A percentile compares a stretch with the other conserved stretches of the same genome.
Evolutionary conservation across 2,888 invertebrate species (phyloP).

Genomic region (Drosophila sordidapex): DNA sequence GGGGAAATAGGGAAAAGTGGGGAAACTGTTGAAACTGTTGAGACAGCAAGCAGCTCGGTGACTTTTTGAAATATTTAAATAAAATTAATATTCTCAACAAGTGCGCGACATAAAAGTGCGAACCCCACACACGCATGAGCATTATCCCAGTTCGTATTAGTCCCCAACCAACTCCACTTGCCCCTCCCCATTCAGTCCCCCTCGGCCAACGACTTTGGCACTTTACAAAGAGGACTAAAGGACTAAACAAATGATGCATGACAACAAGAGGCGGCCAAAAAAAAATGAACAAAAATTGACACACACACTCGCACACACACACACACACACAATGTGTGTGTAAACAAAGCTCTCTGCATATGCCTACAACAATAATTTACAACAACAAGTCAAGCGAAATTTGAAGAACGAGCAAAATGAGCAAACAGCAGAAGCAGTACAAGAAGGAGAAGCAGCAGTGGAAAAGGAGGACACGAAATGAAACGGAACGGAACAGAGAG

Average conservation of each 20-base stretch:
- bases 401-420: constrained; percentile 61
- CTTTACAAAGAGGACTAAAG: constrained; percentile 70
- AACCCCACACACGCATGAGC: constrained; percentile 47
- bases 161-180: not conserved
- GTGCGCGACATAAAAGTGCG: constrained; percentile 68
- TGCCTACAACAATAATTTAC: constrained; percentile 57
- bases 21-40: constrained; percentile 29
- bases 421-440: constrained; percentile 30
- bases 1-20: not conserved
- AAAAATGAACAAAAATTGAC: constrained; percentile 12
- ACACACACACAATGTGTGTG: constrained; percentile 35
- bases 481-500: constrained; percentile 35
- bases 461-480: constrained; percentile 15
- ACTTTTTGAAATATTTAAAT: constrained; percentile 68
- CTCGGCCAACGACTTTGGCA: constrained; percentile 46
- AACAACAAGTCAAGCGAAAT: constrained; percentile 51
- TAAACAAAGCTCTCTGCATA: constrained; percentile 53
- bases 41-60: constrained; percentile 42
- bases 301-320: constrained; percentile 25
- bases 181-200: not conserved
- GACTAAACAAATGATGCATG: constrained; percentile 77
- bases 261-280: constrained; percentile 49
- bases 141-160: constrained; percentile 21
- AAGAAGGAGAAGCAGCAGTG: not conserved
- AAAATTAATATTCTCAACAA: constrained; percentile 79